A percentile compares a stretch with the other conserved stretches of the same genome.
Conservation (phyloP, 2,888 invertebrate species). For the Noctuana brunneofusca region DNA sequence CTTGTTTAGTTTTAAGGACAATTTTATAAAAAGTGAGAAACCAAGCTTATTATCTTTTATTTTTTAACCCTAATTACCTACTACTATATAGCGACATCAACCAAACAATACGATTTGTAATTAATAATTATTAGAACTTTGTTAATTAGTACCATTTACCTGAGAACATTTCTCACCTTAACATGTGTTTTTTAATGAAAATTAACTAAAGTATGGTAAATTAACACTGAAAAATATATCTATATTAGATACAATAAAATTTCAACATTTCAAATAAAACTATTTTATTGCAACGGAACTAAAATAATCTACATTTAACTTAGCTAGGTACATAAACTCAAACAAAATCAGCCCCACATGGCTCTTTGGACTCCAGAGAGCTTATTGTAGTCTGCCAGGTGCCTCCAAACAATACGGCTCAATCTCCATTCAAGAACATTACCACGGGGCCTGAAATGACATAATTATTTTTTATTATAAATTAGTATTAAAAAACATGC, state of each 20-base stretch:
- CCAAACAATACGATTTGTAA: too few species aligned
- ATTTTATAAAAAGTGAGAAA: conserved; percentile 60
- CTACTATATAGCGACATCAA: too few species aligned
- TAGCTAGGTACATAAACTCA: not conserved
- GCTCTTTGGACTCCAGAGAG: conserved; percentile 95
- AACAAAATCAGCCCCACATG: conserved; percentile 87
- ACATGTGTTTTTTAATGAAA: too few species aligned
- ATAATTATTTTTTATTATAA: too few species aligned
- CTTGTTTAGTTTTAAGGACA: conserved; percentile 75
- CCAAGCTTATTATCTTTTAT: not conserved
- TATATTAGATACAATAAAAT: not conserved
- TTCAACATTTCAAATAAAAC: not conserved
- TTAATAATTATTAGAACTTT: too few species aligned
- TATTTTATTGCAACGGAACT: conserved; percentile 8
- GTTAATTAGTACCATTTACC: too few species aligned
- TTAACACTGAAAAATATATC: too few species aligned
- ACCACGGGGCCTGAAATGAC: conserved; percentile 86
- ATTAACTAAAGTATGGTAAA: too few species aligned
- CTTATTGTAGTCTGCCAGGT: conserved; percentile 96
- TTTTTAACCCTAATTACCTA: conserved; percentile 13
- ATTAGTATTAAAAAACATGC: too few species aligned
- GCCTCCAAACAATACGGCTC: conserved; percentile 95
- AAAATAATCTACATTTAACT: not conserved
- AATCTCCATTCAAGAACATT: conserved; percentile 91
- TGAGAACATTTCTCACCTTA: too few species aligned